Percentiles rank a stretch among this genome's conserved stretches.
These are phyloP conservation scores for Hydraecia micacea DNA, from an alignment of 2,888 invertebrate genomes.

Conservation along the genomic window DNA sequence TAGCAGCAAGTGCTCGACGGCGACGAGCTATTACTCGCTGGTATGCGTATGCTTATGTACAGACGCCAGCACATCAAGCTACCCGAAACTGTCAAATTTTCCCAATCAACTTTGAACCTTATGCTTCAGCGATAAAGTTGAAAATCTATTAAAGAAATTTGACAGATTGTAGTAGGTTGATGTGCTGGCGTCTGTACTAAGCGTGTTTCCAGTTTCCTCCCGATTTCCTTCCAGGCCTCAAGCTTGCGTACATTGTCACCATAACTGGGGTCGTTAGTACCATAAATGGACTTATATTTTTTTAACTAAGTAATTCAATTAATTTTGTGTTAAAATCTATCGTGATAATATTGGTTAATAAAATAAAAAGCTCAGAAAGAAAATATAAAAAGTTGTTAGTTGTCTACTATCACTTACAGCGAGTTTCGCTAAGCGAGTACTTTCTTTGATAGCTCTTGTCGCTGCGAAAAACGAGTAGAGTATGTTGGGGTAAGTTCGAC, in stretches of 20 bases:
- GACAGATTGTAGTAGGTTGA: too few relatives aligned
- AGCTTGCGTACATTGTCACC: background rate
- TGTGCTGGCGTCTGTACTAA: too few relatives aligned
- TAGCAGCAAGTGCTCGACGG: background rate
- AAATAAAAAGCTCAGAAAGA: background rate
- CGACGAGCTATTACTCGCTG: too few relatives aligned
- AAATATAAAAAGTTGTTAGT: background rate
- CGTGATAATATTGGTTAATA: background rate
- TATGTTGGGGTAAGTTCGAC: too few relatives aligned
- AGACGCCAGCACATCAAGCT: too few relatives aligned
- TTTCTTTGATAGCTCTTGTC: background rate
- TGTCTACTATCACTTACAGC: background rate
- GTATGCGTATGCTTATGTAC: too few relatives aligned
- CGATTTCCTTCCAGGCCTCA: slow-evolving; percentile 15
- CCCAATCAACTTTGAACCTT: too few relatives aligned
- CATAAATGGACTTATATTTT: slow-evolving; percentile 6
- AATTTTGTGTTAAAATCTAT: slow-evolving; percentile 31
- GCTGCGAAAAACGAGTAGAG: background rate
- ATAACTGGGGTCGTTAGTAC: background rate
- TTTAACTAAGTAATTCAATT: slow-evolving; percentile 13
- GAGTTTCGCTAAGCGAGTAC: background rate
- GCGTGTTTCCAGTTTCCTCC: background rate
- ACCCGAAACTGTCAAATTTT: too few relatives aligned
- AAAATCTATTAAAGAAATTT: too few relatives aligned
- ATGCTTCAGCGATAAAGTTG: too few relatives aligned